Evolutionary conservation across 2,888 invertebrate species (phyloP), one percentile per base, ranked within the genome.

Genomic region (Anarsia innoxiella): DNA sequence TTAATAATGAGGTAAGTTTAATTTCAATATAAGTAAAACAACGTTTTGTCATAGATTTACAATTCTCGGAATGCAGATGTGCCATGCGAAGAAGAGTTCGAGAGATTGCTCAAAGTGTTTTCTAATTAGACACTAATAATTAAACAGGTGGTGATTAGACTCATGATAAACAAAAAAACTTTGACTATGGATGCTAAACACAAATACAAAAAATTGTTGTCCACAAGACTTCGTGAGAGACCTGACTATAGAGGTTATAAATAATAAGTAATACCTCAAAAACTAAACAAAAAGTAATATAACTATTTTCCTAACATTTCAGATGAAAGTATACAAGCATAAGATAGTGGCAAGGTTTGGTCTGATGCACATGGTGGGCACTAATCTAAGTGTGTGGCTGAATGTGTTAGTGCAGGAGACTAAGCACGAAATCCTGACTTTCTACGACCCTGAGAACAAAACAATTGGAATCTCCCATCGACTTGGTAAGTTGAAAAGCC

Each of bases 351-450:
- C 97, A 0, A 88, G 97, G 45, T 97, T 99, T 59, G 99, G 99
- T 1, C 86, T 98, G 41, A 98, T 99, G 98, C 99, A 99, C 72
- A 96, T 99, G 95, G 94, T 99, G 39, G 98, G 97, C 13, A 97
- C 98, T 8, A 99, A 99, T 79, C 82, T 99, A 34, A 97, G 97
- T 50, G 97, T 98, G 11, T 99, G 99, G 99, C 86, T 98, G 26
- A 94, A 95, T 65, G 96, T 96, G 0, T 87, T 97, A 14, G 93
- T 97, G 2, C 94, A 96, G 74, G 97, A 98, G 79, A 97, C 97
- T 0, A 95, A 97, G 68, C 97, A 96, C 69, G 96, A 97, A 78
- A 95, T 97, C 49, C 87, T 95, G 30, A 94, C 94, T 1, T 94
- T 96, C 73, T 94, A 95, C 74, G 92, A 94, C 66, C 94, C 94